These are phyloP conservation scores for Aphyosemion australe DNA, from an alignment of 2,113 vertebrate genomes.

Conservation along the genomic window DNA sequence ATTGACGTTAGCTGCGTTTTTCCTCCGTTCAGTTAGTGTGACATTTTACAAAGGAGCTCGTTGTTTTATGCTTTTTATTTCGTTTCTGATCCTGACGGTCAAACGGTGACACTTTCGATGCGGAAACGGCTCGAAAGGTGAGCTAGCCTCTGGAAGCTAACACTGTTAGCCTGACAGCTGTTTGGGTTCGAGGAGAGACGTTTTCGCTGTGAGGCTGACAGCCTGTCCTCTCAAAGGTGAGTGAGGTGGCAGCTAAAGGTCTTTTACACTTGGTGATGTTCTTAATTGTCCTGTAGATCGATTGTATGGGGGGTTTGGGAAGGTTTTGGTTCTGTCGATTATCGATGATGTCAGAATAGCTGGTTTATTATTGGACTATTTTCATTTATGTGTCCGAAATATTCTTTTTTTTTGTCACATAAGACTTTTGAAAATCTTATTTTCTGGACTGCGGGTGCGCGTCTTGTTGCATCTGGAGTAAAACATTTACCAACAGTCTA, in stretches of 20 bases:
- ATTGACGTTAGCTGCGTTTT: conserved; percentile 20
- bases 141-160: conserved; percentile 22
- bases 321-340: no score
- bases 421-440: no score
- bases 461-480: no score
- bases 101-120: not conserved
- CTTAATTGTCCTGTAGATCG: not conserved
- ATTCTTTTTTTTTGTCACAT: no score
- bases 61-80: not conserved
- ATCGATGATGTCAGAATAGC: no score
- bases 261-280: not conserved
- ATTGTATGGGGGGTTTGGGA: no score
- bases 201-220: conserved; percentile 25
- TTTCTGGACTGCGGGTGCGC: no score
- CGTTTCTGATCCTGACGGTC: not conserved
- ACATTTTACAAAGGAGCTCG: not conserved
- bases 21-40: not conserved
- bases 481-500: no score
- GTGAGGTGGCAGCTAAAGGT: conserved; percentile 6
- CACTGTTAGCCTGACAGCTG: conserved; percentile 29
- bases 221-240: conserved; percentile 39
- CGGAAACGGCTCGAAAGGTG: not conserved
- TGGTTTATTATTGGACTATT: no score
- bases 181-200: conserved; percentile 15
- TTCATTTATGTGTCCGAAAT: no score